These are phyloP conservation scores for Aporophyla nigra DNA, from an alignment of 2,888 invertebrate genomes.

Conservation along the genomic window DNA sequence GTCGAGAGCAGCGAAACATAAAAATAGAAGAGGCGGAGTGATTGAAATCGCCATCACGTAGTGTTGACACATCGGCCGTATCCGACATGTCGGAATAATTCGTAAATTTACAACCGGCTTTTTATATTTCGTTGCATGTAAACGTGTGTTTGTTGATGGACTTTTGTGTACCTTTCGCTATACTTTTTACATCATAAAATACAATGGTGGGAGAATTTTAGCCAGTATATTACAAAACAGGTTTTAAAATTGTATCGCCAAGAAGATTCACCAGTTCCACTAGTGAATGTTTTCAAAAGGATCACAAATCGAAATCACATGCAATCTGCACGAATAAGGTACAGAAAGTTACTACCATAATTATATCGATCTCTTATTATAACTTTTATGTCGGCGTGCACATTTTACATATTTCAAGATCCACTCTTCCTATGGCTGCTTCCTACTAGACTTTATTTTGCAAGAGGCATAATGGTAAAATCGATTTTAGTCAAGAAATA, in stretches of 20 bases:
- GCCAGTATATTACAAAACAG: too few relatives aligned
- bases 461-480: too few relatives aligned
- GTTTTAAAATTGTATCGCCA: background rate
- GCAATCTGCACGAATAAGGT: too few relatives aligned
- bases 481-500: background rate
- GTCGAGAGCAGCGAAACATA: conserved; percentile 72
- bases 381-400: too few relatives aligned
- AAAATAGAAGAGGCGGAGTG: conserved; percentile 74
- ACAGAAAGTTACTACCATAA: too few relatives aligned
- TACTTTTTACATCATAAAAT: background rate
- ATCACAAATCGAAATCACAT: too few relatives aligned
- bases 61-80: conserved; percentile 79
- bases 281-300: background rate
- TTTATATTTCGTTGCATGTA: conserved; percentile 33
- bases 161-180: background rate
- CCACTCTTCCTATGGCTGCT: background rate
- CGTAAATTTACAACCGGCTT: conserved; percentile 71
- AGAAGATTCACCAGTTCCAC: too few relatives aligned
- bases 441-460: background rate
- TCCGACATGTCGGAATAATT: conserved; percentile 74
- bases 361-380: too few relatives aligned
- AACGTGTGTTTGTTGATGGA: conserved; percentile 45
- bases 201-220: background rate
- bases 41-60: conserved; percentile 82
- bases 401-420: too few relatives aligned